A percentile compares a stretch with the other conserved stretches of the same genome.
phyloP scores from a whole-genome alignment of 2,113 vertebrate species.

The Anolis sagrei region DNA sequence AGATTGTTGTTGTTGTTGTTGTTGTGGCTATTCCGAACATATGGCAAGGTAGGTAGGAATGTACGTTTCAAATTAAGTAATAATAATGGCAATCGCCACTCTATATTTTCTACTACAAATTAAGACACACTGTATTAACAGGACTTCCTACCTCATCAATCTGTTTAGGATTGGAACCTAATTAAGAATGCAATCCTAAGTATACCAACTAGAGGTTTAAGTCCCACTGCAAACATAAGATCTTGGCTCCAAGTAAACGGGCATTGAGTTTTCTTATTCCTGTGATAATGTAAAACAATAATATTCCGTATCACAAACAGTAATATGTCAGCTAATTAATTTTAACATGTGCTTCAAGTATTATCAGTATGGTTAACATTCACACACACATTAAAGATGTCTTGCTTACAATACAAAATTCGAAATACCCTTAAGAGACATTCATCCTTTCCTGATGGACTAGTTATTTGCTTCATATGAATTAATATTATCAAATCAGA shows the following conservation, averaged over 20 bases:
- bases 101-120: neutral
- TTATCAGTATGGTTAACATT: constrained; percentile 22
- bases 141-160: neutral
- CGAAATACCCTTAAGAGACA: constrained; percentile 16
- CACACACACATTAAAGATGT: constrained; percentile 29
- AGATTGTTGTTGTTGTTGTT: too few species aligned
- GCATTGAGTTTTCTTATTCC: neutral
- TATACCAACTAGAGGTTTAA: neutral
- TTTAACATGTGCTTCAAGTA: constrained; percentile 45
- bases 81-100: neutral
- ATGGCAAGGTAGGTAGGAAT: neutral
- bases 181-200: constrained; percentile 7
- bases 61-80: neutral
- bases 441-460: neutral
- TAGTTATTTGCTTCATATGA: constrained; percentile 20
- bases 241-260: neutral
- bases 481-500: constrained; percentile 36
- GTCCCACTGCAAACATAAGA: neutral
- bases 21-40: neutral
- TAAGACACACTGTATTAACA: neutral
- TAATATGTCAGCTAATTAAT: constrained; percentile 15
- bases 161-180: constrained; percentile 2
- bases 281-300: neutral
- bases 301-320: neutral
- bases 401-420: constrained; percentile 34